Evolutionary conservation across 2,113 vertebrate species (phyloP), one percentile per base, ranked within the genome.

Genomic region (Lethenteron camtschaticum): DNA sequence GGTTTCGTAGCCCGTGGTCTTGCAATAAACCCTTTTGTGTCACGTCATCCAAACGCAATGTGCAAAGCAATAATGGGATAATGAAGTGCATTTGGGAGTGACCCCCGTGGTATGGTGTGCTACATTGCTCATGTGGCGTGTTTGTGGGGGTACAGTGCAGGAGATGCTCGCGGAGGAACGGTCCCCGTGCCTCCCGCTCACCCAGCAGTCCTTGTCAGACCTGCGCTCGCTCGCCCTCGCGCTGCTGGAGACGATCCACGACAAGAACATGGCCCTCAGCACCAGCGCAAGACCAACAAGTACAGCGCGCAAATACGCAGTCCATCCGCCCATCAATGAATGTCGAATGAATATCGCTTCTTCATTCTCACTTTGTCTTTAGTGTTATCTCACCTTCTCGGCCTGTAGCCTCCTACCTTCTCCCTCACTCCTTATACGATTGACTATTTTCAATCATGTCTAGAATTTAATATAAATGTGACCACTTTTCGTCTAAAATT

Each of bases 241-340:
- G 55, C 80, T 97, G 74, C 77, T 97, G 77, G 91, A 97, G 79
- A 94, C 89, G 0, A 92, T 96, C 79, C 89, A 96, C 1, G 94
- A 97, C 79, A 97, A 96, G 78, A 97, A 94, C 79, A 90, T 97
- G 85, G 83, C 95, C 75, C 82, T 95, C 89, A 96, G 77, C 91
- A 97, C 80, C 92, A 97, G 74, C 84, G 90, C 12, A 90, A 95
- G 78, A 96, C 90, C 74, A 97, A 90, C 84, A 96, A 90, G 92
- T 88, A 41, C 41, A 41, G 41, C 41, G 6, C 41, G 41, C 41
- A 41, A 41, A 41, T 41, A 41, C 41, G 41, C 41, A 77, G 55
- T 82, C 80, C 58, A 18, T 11, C 57, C 11, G 55, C 69, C 55
- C 20, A 18, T 41, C 41, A 56, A 20, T 56, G 18, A 57, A 57